Base-by-base conservation (phyloP, 37 sponge, comb jelly and placozoan species). In the Theonella swinhoei region DNA sequence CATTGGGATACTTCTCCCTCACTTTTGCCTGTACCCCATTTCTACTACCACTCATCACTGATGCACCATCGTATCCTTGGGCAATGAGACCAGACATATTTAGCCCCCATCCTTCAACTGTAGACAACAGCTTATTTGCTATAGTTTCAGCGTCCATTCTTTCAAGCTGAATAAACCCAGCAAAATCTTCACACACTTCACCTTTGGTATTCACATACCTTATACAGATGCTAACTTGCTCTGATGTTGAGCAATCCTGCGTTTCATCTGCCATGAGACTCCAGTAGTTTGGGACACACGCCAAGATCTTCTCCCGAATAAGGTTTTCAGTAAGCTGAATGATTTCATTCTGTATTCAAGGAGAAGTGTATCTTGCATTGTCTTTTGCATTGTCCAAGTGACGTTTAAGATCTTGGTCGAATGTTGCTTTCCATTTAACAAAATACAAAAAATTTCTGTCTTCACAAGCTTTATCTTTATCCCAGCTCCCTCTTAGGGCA, bases 31-130 rank as follows among this genome's bases (percentile, higher is more conserved):
- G 82, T 47, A 81, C 82, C 29, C 82, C 82, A 71, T 41, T 70
- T 42, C 41, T 81, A 41, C 54, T 80, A 20, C 76, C 58, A 43
- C 67, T 63, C 81, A 87, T 87, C 32, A 80, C 88, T 62, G 88
- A 67, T 40, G 88, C 88, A 63, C 81, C 81, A 87, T 87, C 88
- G 80, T 87, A 87, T 47, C 77, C 76, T 66, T 84, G 85, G 39
- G 68, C 70, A 19, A 62, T 58, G 26, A 75, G 54, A 20, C 20
- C 25, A 39, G 68, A 36, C 41, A 74, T 73, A 73, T 83, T 77
- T 66, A 84, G 24, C 19, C 60, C 60, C 60, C 69, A 76, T 19
- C 26, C 32, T 65, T 75, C 23, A 75, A 84, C 34, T 38, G 54
- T 41, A 38, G 25, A 22, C 30, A 84, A 29, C 22, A 84, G 40